phyloP scores from a whole-genome alignment of 2,888 invertebrate genomes.

The Drosophila crucigera region DNA sequence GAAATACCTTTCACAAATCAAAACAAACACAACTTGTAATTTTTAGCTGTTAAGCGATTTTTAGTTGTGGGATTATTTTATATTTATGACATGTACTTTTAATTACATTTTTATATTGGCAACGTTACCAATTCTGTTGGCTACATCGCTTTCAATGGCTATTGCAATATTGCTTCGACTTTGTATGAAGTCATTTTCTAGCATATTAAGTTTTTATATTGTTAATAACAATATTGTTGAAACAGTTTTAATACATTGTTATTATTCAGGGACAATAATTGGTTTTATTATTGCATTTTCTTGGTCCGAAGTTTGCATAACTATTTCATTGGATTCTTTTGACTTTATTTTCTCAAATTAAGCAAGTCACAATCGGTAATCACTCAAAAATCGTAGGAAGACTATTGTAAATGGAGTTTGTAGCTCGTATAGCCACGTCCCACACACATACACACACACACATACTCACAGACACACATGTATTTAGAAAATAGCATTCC shows the following conservation, averaged over 20 bases:
- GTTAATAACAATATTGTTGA: background rate
- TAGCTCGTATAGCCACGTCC: conserved; percentile 31
- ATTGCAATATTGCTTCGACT: background rate
- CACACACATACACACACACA: conserved; percentile 23
- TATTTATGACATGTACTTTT: background rate
- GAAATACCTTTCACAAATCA: background rate
- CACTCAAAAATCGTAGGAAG: conserved; percentile 47
- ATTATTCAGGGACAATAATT: background rate
- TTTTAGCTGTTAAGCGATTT: conserved; percentile 1
- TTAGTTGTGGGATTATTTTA: background rate
- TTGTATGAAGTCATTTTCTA: background rate
- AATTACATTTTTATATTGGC: background rate
- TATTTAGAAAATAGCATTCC: conserved; percentile 39
- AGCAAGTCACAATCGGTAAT: conserved; percentile 40
- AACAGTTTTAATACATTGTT: background rate
- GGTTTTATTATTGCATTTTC: background rate
- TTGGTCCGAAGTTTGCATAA: background rate
- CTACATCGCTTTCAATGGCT: background rate
- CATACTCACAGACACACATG: background rate
- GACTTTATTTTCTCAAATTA: conserved; percentile 6
- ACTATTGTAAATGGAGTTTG: conserved; percentile 33
- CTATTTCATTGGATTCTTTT: background rate
- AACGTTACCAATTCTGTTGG: background rate
- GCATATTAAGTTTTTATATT: background rate
- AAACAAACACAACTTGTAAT: conserved; percentile 1